Evolutionary conservation across 2,113 vertebrate species (phyloP), one percentile per base, ranked within the genome.

Genomic region (Hippopotamus amphibius): DNA sequence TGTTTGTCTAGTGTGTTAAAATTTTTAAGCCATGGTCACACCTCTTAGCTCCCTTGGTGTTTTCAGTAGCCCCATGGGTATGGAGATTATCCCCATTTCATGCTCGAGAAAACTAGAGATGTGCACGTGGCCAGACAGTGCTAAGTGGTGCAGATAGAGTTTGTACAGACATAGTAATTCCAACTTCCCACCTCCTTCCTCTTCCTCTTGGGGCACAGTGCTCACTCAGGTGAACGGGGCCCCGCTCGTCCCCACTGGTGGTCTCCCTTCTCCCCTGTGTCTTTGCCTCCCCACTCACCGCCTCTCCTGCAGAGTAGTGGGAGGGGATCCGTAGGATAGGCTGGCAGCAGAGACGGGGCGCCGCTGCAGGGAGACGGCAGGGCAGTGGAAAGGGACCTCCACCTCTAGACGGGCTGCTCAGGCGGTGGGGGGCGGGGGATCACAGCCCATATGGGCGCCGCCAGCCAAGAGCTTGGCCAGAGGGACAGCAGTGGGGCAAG

Each of bases 21-120:
- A 81, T 30, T 66, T 94, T n/a, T 21, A 97, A 76, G 57, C 57
- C 14, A 68, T 17, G 17, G 71, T 89, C n/a, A 48, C 10, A 46
- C 24, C 22, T 95, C 65, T 91, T 33, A 82, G 77, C 24, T 95
- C 48, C 17, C 61, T 84, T 89, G 50, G 12, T 53, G 77, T 95
- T 92, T 69, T 30, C 74, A 90, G 3, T 7, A 81, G 37, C 53
- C 59, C 79, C 46, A 1, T 46, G 5, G 43, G 2, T 50, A 4
- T 28, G 21, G 55, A 66, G 46, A 88, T 95, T 76, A 69, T 83
- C 88, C 66, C 66, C 30, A 69, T 85, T 82, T 92, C 76, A 63
- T 61, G 26, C 50, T 30, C 91, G 76, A 95, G 82, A 76, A 93
- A 94, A 94, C 30, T n/a, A 66, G 28, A 66, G 41, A 80, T 30